A percentile compares a stretch with the other conserved stretches of the same genome.
phyloP scores from a whole-genome alignment of 2,797 vertebrate genomes.

The Spatula clypeata region DNA sequence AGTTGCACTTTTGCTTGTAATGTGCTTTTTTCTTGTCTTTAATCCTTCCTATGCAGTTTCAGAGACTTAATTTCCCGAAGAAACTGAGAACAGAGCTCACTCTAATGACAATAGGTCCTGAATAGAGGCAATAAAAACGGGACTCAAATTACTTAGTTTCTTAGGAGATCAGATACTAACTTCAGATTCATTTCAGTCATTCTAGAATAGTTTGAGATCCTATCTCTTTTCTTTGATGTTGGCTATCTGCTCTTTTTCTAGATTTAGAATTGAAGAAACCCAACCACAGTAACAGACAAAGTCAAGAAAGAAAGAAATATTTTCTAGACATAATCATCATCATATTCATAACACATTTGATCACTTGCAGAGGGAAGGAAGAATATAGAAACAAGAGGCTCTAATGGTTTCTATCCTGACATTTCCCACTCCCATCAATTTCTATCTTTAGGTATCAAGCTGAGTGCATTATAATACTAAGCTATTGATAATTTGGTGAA shows the following conservation, averaged over 20 bases:
- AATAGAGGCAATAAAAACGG: neutral
- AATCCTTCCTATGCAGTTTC: neutral
- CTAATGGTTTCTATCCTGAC: neutral
- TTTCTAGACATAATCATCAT: constrained; percentile 1
- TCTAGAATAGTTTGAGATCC: neutral
- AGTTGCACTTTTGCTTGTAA: constrained; percentile 14
- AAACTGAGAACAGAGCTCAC: neutral
- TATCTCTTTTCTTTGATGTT: constrained; percentile 13
- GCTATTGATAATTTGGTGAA: neutral
- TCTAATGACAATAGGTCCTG: neutral
- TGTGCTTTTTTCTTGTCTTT: neutral
- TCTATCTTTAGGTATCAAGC: neutral
- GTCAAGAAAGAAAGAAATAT: neutral
- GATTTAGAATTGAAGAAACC: constrained; percentile 17
- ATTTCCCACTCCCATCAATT: neutral
- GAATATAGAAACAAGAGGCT: neutral
- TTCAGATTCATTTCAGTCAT: constrained; percentile 18
- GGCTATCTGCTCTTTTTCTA: neutral
- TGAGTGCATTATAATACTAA: neutral
- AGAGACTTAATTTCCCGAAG: neutral
- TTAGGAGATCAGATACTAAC: neutral
- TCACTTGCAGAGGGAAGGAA: neutral
- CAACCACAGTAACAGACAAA: neutral
- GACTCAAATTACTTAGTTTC: neutral
- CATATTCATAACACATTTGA: neutral